A percentile compares a stretch with the other conserved stretches of the same genome.
Conservation (phyloP, 2,113 vertebrate species). For the Corythoichthys intestinalis region DNA sequence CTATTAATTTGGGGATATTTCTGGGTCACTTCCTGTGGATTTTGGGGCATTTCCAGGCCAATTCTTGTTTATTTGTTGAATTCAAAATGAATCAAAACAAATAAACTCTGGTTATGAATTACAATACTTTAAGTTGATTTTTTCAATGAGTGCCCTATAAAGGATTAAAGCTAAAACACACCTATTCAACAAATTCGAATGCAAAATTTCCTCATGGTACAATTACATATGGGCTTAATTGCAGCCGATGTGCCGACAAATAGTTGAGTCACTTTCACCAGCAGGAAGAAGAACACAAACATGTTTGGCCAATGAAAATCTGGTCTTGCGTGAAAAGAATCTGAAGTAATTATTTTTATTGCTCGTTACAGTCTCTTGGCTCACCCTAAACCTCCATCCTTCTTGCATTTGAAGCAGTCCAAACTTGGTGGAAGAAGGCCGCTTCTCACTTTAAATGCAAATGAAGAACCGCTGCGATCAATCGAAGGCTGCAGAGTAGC, state of each 20-base stretch:
- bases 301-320: constrained; percentile 16
- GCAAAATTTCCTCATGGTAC: not conserved
- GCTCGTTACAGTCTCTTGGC: constrained; percentile 13
- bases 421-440: constrained; percentile 6
- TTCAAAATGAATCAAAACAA: too few species aligned
- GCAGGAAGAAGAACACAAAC: constrained; percentile 14
- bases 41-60: too few species aligned
- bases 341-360: constrained; percentile 19
- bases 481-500: constrained; percentile 78
- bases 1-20: too few species aligned
- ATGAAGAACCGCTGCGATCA: constrained; percentile 42
- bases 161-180: not conserved
- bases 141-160: not conserved
- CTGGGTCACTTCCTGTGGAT: too few species aligned
- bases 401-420: constrained; percentile 15
- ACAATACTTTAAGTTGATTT: too few species aligned
- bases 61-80: too few species aligned
- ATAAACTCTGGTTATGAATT: too few species aligned
- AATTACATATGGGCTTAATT: not conserved
- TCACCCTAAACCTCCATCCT: constrained; percentile 21
- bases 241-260: constrained; percentile 11
- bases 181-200: not conserved
- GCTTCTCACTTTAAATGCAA: constrained; percentile 40
- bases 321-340: constrained; percentile 15
- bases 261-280: constrained; percentile 52